Percentiles rank a stretch among this genome's conserved stretches.
phyloP scores from a whole-genome alignment of 2,888 invertebrate species.

The Malacosoma neustria region DNA sequence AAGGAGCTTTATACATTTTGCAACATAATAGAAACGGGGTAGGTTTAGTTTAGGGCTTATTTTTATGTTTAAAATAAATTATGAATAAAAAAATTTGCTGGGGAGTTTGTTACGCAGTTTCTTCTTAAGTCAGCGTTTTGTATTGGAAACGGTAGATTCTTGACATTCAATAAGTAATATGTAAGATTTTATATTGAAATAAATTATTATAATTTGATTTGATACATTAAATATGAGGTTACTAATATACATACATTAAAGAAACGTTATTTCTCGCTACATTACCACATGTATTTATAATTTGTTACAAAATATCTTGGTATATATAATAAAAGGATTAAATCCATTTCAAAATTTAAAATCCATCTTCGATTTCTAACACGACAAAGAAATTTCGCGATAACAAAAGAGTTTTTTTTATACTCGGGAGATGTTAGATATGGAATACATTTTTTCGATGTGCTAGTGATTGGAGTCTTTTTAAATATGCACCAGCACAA shows the following conservation, averaged over 20 bases:
- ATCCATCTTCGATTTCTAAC: slow-evolving; percentile 19
- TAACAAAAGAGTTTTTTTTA: slow-evolving; percentile 49
- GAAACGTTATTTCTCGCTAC: too few relatives aligned
- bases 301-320: too few relatives aligned
- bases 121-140: too few relatives aligned
- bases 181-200: too few relatives aligned
- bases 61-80: background rate
- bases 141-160: too few relatives aligned
- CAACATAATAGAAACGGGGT: background rate
- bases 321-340: slow-evolving; percentile 43
- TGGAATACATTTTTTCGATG: slow-evolving; percentile 51
- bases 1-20: background rate
- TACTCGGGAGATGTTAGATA: slow-evolving; percentile 34
- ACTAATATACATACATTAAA: too few relatives aligned
- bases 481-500: slow-evolving; percentile 63
- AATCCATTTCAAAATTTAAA: slow-evolving; percentile 29
- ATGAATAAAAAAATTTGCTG: background rate
- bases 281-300: too few relatives aligned
- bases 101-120: background rate
- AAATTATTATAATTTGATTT: too few relatives aligned
- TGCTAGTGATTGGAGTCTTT: slow-evolving; percentile 46
- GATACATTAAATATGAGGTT: too few relatives aligned
- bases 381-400: slow-evolving; percentile 39
- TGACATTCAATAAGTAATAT: too few relatives aligned
- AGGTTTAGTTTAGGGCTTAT: too few relatives aligned